Base-by-base conservation (phyloP, 2,797 vertebrate genomes). In the Eleutherodactylus coqui region DNA sequence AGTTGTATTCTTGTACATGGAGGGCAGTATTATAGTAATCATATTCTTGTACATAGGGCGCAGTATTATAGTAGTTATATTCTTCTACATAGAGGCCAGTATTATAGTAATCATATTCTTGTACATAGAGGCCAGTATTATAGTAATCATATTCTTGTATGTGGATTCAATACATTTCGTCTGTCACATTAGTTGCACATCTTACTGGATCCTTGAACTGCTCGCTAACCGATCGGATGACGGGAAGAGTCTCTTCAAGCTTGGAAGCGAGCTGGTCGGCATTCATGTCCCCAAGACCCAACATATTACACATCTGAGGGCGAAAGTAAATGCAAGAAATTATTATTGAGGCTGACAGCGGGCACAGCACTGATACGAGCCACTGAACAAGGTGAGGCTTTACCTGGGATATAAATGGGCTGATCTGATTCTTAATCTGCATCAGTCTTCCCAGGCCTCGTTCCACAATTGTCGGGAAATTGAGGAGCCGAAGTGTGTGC, bases 391-490 rank as follows among this genome's bases (percentile, higher is more conserved):
- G 36, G 32, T 55, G 69, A 27, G 27, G 49, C 36, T 91, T 70
- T 89, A 96, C 97, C 96, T 98, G 97, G 4, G 97, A 99, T 90
- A 98, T 98, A 93, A 99, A 98, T 21, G 97, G 97, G 90, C 97
- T 99, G 93, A 99, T 99, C 93, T 98, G 97, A 91, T 98, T 99
- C 93, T 99, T 99, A 91, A 99, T 99, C 93, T 97, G 96, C 97
- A 99, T 99, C 81, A 99, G 96, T 53, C 97, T 95, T 5, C 97
- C 97, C 75, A 99, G 93, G 2, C 97, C 97, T 1, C 97, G 92
- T 92, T 99, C 97, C 86, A 98, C 97, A 0, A 99, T 98, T 88
- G 97, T 98, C 84, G 97, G 97, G 89, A 99, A 99, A 93, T 98
- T 98, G 88, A 99, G 96, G 49, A 99, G 95, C 21, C 97, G 93